Conservation (phyloP, 2,888 invertebrate genomes). For the Anorthoa munda region DNA sequence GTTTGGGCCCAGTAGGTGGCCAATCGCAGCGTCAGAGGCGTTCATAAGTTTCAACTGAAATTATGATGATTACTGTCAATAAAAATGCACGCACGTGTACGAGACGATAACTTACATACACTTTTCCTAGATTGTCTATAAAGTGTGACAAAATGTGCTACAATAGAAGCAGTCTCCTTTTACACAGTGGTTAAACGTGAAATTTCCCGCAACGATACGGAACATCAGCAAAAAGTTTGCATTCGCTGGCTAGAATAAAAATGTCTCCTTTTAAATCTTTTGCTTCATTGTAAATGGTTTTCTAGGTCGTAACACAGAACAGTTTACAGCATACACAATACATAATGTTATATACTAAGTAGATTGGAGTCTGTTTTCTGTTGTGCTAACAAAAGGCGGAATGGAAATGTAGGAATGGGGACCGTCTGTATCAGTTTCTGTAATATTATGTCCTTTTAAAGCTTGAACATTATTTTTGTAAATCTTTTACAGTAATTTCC, state of each 20-base stretch:
- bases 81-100: neutral
- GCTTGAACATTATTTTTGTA: neutral
- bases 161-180: slow-evolving; percentile 8
- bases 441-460: neutral
- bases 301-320: slow-evolving; percentile 40
- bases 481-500: neutral
- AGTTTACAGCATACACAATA: slow-evolving; percentile 6
- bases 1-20: too few relatives aligned
- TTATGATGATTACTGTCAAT: neutral
- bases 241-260: slow-evolving; percentile 45
- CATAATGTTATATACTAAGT: slow-evolving; percentile 1
- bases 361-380: neutral
- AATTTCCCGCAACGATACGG: slow-evolving; percentile 25
- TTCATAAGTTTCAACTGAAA: neutral
- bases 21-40: too few relatives aligned
- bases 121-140: slow-evolving; percentile 8
- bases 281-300: slow-evolving; percentile 57
- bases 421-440: neutral
- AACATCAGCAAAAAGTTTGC: slow-evolving; percentile 36
- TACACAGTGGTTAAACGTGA: slow-evolving; percentile 31
- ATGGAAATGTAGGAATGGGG: neutral
- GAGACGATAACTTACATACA: neutral
- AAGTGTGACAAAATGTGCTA: slow-evolving; percentile 30
- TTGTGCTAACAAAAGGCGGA: neutral
- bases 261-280: slow-evolving; percentile 42